Evolutionary conservation across 2,888 invertebrate species (phyloP).

Genomic region (Drosophila quinaria): DNA sequence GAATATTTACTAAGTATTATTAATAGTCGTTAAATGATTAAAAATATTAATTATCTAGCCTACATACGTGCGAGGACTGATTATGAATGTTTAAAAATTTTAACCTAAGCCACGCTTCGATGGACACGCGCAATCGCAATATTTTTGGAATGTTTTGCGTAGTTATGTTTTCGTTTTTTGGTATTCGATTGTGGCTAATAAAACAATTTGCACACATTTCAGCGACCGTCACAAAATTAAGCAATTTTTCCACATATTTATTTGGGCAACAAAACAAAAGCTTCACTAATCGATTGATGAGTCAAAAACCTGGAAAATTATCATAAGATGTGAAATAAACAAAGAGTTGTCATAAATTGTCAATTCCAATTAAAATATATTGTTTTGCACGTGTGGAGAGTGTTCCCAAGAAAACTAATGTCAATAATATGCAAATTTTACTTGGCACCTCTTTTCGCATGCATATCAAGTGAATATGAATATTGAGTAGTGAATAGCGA

Average conservation of each 20-base stretch:
- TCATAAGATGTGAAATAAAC: slow-evolving; percentile 62
- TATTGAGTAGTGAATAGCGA: background rate
- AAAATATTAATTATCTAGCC: background rate
- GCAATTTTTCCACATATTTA: slow-evolving; percentile 19
- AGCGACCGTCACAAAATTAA: slow-evolving; percentile 4
- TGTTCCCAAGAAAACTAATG: slow-evolving; percentile 28
- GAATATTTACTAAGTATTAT: background rate
- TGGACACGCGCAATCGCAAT: slow-evolving; percentile 61
- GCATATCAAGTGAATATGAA: slow-evolving; percentile 45
- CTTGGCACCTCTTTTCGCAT: slow-evolving; percentile 27
- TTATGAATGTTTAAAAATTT: slow-evolving; percentile 12
- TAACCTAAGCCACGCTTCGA: slow-evolving; percentile 38
- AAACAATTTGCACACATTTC: slow-evolving; percentile 72
- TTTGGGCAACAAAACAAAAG: background rate
- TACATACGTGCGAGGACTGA: slow-evolving; percentile 60
- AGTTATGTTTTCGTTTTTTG: slow-evolving; percentile 12
- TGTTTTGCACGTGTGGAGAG: slow-evolving; percentile 34
- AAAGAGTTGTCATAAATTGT: slow-evolving; percentile 62
- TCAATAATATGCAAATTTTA: slow-evolving; percentile 57
- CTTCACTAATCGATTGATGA: background rate
- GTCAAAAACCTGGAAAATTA: background rate
- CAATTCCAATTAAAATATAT: slow-evolving; percentile 60
- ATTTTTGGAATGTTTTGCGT: slow-evolving; percentile 52
- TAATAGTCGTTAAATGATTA: background rate
- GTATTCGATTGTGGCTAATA: slow-evolving; percentile 46